Percentiles rank a stretch among this genome's conserved stretches.
Evolutionary conservation across 2,113 vertebrate genomes (phyloP).

Genomic region (Hippocampus comes): DNA sequence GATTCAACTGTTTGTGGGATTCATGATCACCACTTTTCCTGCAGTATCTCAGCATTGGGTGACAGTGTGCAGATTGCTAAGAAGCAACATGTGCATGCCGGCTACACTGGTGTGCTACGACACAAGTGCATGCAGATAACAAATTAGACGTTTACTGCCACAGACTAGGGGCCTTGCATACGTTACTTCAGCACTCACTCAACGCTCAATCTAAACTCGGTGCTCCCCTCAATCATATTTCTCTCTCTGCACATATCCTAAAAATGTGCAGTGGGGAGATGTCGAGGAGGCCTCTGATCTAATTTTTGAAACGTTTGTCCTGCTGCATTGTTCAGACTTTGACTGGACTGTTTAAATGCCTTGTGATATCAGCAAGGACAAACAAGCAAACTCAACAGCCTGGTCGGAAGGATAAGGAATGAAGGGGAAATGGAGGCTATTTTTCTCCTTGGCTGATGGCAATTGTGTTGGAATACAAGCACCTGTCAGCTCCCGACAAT

Average conservation of each 20-base stretch:
- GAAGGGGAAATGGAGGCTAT: conserved; percentile 58
- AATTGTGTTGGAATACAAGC: conserved; percentile 67
- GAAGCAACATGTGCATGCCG: conserved; percentile 13
- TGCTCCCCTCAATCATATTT: conserved; percentile 35
- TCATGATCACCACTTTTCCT: conserved; percentile 30
- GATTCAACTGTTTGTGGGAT: conserved; percentile 44
- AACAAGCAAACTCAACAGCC: conserved; percentile 57
- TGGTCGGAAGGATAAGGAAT: conserved; percentile 60
- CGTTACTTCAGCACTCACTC: conserved; percentile 5
- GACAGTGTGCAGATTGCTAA: conserved; percentile 1
- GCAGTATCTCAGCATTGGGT: conserved; percentile 6
- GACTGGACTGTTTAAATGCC: conserved; percentile 60
- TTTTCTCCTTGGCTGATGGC: conserved; percentile 59
- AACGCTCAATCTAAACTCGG: conserved; percentile 29
- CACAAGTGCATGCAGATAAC: conserved; percentile 40
- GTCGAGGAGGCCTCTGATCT: conserved; percentile 48
- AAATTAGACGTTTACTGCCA: conserved; percentile 36
- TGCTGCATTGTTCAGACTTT: conserved; percentile 50
- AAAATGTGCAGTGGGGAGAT: conserved; percentile 34
- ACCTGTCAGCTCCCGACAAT: conserved; percentile 62
- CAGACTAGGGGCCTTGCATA: conserved; percentile 8
- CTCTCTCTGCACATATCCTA: conserved; percentile 25
- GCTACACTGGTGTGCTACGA: background rate
- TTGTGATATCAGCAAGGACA: conserved; percentile 60
- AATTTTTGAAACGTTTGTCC: conserved; percentile 49